Percentiles rank a stretch among this genome's conserved stretches.
These are phyloP conservation scores for Schizaphis graminum DNA, from an alignment of 2,888 invertebrate species.

Conservation along the genomic window DNA sequence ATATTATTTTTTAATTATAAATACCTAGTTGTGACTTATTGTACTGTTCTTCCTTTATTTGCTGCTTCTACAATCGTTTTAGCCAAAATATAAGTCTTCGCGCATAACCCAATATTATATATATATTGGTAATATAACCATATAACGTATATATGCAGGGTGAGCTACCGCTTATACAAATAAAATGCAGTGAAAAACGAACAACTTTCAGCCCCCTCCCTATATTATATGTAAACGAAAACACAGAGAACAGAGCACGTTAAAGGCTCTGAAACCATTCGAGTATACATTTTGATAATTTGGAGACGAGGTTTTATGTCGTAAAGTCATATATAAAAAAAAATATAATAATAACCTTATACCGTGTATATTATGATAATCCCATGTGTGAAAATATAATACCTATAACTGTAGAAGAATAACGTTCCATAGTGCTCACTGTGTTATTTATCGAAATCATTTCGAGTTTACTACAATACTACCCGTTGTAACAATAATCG, in stretches of 20 bases:
- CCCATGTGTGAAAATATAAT: neutral
- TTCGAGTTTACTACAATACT: neutral
- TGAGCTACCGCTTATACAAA: neutral
- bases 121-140: neutral
- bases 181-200: neutral
- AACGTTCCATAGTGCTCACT: neutral
- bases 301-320: neutral
- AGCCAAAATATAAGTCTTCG: neutral
- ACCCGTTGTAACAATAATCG: slow-evolving; percentile 1
- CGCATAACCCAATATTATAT: neutral
- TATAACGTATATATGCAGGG: neutral
- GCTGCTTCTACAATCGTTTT: neutral
- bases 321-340: slow-evolving; percentile 26
- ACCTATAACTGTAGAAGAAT: neutral
- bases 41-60: neutral
- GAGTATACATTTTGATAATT: neutral
- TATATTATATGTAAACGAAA: neutral
- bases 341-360: neutral
- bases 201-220: neutral
- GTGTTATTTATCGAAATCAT: slow-evolving; percentile 35
- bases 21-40: too few species aligned
- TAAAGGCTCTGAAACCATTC: slow-evolving; percentile 31
- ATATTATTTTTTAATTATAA: too few species aligned
- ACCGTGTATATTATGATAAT: neutral
- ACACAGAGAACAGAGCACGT: slow-evolving; percentile 24